Evolutionary conservation across 2,113 vertebrate species (phyloP), one percentile per base, ranked within the genome.

Genomic region (Toxotes jaculatrix): DNA sequence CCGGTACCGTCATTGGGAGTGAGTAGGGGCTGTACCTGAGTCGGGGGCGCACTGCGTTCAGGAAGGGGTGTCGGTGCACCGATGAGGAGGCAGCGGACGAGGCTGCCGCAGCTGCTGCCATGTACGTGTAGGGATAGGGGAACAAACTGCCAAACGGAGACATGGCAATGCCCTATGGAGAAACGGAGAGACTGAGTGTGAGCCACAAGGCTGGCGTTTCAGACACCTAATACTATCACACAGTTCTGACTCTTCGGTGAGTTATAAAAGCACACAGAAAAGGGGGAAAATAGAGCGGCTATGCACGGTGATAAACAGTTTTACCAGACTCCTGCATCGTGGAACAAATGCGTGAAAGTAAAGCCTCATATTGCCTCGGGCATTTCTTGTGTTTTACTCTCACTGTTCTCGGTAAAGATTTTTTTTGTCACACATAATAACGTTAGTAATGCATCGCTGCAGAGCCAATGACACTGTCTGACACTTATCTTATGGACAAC

Each of bases 11-110:
- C 84, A 98, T 93, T 2, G 97, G 96, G 87, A 99, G 92, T 49
- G 97, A 95, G 94, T 99, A 99, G 0, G 98, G 98, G 93, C 96
- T 99, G 96, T 99, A 99, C 87, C 98, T 95, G 92, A 99, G 96
- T 53, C 98, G 93, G 19, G 98, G 97, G 2, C 98, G 97, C 91
- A 97, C 95, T 34, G 96, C 95, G 93, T 95, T 98, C 79, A 99
- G 96, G 92, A 97, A 98, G 1, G 97, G 97, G 87, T 98, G 98
- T 5, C 97, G 97, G 90, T 98, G 98, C 47, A 97, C 95, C 1
- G 98, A 96, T 56, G 95, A 96, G 79, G 96, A 95, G 71, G 96
- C 96, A 3, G 97, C 96, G 0, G 96, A 95, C 0, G 96, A 96
- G 36, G 98, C 97, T 0, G 98, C 97, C 0, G 97, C 97, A 0